Conservation (phyloP, 1,140 invertebrate species). For the Plodia interpunctella region DNA sequence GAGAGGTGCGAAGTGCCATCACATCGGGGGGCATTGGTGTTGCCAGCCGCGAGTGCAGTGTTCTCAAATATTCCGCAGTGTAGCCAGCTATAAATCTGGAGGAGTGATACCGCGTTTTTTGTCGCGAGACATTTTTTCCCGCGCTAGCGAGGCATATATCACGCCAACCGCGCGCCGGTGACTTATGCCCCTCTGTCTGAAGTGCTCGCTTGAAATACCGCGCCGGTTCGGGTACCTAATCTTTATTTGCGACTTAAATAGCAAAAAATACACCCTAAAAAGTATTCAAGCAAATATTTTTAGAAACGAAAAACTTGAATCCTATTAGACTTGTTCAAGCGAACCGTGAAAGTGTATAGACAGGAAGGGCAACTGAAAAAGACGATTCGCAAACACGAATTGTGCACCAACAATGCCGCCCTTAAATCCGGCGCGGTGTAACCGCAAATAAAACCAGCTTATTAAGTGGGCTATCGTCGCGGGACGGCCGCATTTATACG, state of each 20-base stretch:
- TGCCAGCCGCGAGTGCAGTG: conserved; percentile 48
- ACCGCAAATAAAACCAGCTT: conserved; percentile 70
- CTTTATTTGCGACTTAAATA: conserved; percentile 9
- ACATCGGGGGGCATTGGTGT: conserved; percentile 60
- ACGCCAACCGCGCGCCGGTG: conserved; percentile 46
- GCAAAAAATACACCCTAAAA: conserved; percentile 1
- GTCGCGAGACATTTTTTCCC: conserved; percentile 72
- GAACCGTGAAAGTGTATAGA: conserved; percentile 44
- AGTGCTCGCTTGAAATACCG: conserved; percentile 50
- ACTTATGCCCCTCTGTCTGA: conserved; percentile 63
- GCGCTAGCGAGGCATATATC: conserved; percentile 67
- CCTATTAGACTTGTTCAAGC: conserved; percentile 16
- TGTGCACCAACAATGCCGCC: conserved; percentile 56
- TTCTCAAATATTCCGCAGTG: conserved; percentile 62
- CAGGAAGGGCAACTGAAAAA: conserved; percentile 57
- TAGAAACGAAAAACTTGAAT: background rate
- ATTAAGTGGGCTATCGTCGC: conserved; percentile 54
- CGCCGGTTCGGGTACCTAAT: conserved; percentile 19
- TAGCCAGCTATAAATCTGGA: conserved; percentile 62
- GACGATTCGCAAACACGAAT: conserved; percentile 67
- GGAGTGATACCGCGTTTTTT: conserved; percentile 69
- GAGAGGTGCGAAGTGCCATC: conserved; percentile 71
- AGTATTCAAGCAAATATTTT: conserved; percentile 8
- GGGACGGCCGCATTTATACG: conserved; percentile 58
- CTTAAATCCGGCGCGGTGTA: conserved; percentile 54